These are phyloP conservation scores for Sciurus vulgaris DNA, from an alignment of 2,797 vertebrate genomes.

Conservation along the genomic window DNA sequence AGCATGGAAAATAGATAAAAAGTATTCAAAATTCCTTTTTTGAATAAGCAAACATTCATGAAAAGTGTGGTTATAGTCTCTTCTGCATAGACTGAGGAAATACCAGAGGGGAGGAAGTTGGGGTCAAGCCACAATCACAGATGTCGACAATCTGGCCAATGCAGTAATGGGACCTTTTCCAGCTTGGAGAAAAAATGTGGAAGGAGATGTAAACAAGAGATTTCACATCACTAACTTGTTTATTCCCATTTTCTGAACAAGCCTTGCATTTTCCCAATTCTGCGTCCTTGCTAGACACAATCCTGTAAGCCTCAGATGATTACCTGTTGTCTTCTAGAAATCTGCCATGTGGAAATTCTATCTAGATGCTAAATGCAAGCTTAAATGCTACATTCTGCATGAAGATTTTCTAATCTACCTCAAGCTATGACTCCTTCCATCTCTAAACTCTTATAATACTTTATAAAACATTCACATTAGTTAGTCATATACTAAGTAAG, in stretches of 20 bases:
- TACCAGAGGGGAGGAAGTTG: not conserved
- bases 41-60: not conserved
- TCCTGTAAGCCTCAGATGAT: not conserved
- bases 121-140: not conserved
- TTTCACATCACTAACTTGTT: not conserved
- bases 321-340: not conserved
- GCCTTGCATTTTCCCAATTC: not conserved
- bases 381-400: not conserved
- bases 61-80: not conserved
- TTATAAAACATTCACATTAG: not conserved
- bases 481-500: not conserved
- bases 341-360: not conserved
- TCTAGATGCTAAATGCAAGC: constrained; percentile 23
- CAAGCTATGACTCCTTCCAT: not conserved
- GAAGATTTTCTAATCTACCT: not conserved
- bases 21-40: not conserved
- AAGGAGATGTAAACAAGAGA: not conserved
- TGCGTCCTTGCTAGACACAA: not conserved
- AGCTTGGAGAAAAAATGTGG: not conserved
- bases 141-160: not conserved
- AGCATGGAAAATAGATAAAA: not conserved
- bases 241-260: constrained; percentile 5
- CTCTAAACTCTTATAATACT: constrained; percentile 28
- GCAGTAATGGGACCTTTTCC: not conserved
- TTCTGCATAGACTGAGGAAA: not conserved